Evolutionary conservation across 1,140 invertebrate genomes (phyloP), one percentile per base, ranked within the genome.

Genomic region (Lordiphosa clarofinis): DNA sequence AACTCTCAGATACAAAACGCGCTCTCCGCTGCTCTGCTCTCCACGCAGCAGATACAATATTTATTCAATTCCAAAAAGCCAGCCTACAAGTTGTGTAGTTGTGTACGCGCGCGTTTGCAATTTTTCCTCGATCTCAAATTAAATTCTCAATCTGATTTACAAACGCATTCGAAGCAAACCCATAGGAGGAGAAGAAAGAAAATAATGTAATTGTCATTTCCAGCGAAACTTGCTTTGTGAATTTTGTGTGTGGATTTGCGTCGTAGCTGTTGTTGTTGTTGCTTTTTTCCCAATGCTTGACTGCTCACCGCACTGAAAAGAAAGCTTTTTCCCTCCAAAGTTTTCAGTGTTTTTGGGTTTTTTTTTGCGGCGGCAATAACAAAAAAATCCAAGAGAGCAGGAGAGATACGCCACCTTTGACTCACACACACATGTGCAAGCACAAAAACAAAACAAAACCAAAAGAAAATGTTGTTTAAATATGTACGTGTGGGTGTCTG

Each of bases 301-400:
- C 75, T 81, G 75, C 60, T 67, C 58, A 56, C 62, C 73, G 73
- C 52, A 68, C 57, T 71, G 67, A 59, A 38, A 65, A 59, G 57
- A 79, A 79, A 79, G 73, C 70, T 72, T 81, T 75, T 79, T 79
- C 71, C 69, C 68, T 57, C 56, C 49, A 63, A 67, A 67, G 49
- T 70, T 56, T 62, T 61, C 31, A n/a, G n/a, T 28, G 11, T 24
- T 11, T 39, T 39, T 39, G 6, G 12, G 8, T 40, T 40, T 42
- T 42, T 43, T 28, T 44, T 44, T 44, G 49, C 72, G 54, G 60
- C 60, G 48, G 52, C 76, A 82, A 81, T 58, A 82, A 81, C 72
- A 76, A 75, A 70, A 54, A 46, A 66, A 53, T 36, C 28, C 49
- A 39, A 58, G 47, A 52, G 42, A 69, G 43, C 36, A 53, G 56